Conservation (phyloP, 2,888 invertebrate species). For the Girardia tigrina region DNA sequence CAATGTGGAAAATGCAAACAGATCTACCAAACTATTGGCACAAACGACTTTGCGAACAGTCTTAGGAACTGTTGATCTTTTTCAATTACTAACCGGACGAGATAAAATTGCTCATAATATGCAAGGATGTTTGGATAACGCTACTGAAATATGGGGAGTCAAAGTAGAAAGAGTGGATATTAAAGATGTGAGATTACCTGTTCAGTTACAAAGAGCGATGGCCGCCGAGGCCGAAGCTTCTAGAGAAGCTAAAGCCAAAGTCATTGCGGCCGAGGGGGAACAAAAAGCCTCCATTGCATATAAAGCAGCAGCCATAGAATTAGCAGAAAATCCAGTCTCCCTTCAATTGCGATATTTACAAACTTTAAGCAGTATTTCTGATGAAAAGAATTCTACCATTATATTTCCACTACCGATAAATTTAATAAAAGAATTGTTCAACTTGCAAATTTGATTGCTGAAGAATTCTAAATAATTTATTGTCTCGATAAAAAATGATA, state of each 20-base stretch:
- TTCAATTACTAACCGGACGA: conserved; percentile 34
- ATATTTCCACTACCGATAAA: conserved; percentile 82
- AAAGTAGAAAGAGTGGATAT: conserved; percentile 87
- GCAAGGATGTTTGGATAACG: conserved; percentile 38
- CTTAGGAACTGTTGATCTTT: conserved; percentile 40
- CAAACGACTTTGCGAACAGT: conserved; percentile 47
- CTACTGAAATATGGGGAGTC: conserved; percentile 39
- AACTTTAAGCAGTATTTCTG: conserved; percentile 84
- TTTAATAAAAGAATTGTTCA: neutral
- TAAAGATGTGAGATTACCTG: conserved; percentile 43
- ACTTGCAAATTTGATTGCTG: too few relatives aligned
- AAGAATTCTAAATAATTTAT: too few relatives aligned
- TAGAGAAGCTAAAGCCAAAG: conserved; percentile 43
- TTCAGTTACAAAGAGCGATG: conserved; percentile 43
- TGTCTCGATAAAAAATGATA: too few relatives aligned
- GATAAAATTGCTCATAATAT: conserved; percentile 34
- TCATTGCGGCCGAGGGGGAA: conserved; percentile 47
- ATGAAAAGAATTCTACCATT: conserved; percentile 91
- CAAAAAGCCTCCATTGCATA: conserved; percentile 63
- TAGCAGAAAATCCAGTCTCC: conserved; percentile 66
- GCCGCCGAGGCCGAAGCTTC: conserved; percentile 44
- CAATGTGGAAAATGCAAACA: conserved; percentile 45
- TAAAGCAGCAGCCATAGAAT: conserved; percentile 72
- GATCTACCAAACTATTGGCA: conserved; percentile 45
- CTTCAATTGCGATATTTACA: conserved; percentile 64